phyloP scores from a whole-genome alignment of 1,140 invertebrate species.

The Liolophura sinensis region DNA sequence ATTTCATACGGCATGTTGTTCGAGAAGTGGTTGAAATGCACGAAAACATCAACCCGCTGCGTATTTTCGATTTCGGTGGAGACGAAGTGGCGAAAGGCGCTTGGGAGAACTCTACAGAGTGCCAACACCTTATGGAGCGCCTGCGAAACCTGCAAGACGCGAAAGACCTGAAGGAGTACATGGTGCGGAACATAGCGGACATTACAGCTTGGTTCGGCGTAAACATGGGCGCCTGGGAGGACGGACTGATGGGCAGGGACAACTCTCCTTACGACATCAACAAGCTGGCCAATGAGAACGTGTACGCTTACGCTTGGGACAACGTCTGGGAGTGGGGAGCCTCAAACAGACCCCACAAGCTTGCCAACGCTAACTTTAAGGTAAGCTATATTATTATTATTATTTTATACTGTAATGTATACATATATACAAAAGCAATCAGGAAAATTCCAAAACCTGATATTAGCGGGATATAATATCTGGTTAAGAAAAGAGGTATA shows the following conservation, averaged over 20 bases:
- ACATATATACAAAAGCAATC: neutral
- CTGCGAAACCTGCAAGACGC: neutral
- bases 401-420: too few species aligned
- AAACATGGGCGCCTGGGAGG: slow-evolving; percentile 47
- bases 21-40: slow-evolving; percentile 27
- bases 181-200: slow-evolving; percentile 23
- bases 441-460: slow-evolving; percentile 1
- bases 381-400: slow-evolving; percentile 28
- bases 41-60: slow-evolving; percentile 34
- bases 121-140: slow-evolving; percentile 14
- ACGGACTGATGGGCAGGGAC: slow-evolving; percentile 33
- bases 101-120: slow-evolving; percentile 39
- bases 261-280: slow-evolving; percentile 28
- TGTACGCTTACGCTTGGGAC: slow-evolving; percentile 46
- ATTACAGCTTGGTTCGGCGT: slow-evolving; percentile 25
- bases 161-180: slow-evolving; percentile 27
- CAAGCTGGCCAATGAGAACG: slow-evolving; percentile 13
- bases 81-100: slow-evolving; percentile 43
- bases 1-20: slow-evolving; percentile 31
- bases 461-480: slow-evolving; percentile 1
- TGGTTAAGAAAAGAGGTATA: too few species aligned
- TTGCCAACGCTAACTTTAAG: slow-evolving; percentile 52
- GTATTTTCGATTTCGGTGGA: slow-evolving; percentile 47
- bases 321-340: slow-evolving; percentile 47
- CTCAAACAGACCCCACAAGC: slow-evolving; percentile 33